Evolutionary conservation across 2,113 vertebrate genomes (phyloP).

Genomic region (Eurypyga helias): DNA sequence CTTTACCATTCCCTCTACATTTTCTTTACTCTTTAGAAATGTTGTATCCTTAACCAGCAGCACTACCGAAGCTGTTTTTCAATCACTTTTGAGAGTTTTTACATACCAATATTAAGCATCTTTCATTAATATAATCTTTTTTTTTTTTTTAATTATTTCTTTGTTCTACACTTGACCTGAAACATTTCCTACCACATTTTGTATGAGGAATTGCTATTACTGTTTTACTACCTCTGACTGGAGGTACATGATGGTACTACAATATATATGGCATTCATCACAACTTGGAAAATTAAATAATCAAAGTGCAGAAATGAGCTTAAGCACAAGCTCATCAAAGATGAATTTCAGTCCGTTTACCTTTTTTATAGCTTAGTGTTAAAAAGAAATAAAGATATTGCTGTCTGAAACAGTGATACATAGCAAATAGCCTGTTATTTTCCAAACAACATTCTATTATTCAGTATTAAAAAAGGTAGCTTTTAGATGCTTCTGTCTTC

Average conservation of each 20-base stretch:
- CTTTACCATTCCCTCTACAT: background rate
- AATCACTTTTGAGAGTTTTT: background rate
- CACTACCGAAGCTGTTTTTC: background rate
- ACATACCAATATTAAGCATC: background rate
- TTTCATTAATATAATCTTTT: background rate
- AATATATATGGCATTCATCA: background rate
- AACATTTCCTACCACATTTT: background rate
- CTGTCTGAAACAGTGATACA: slow-evolving; percentile 36
- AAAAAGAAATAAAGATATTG: slow-evolving; percentile 48
- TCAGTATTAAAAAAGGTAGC: background rate
- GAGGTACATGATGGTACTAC: background rate
- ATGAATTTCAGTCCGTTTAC: background rate
- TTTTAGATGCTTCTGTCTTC: slow-evolving; percentile 44
- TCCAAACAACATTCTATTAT: slow-evolving; percentile 54
- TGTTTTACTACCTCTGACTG: background rate
- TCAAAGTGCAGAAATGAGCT: background rate
- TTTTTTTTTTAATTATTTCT: background rate
- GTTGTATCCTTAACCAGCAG: background rate
- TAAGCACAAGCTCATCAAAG: background rate
- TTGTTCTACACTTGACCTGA: background rate
- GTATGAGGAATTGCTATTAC: background rate
- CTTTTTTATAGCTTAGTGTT: slow-evolving; percentile 26
- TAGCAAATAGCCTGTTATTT: slow-evolving; percentile 59
- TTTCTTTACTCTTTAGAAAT: background rate
- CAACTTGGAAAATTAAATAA: background rate